Percentiles rank a stretch among this genome's conserved stretches.
phyloP scores from a whole-genome alignment of 1,140 invertebrate species.

The Stegodyphus dumicola region DNA sequence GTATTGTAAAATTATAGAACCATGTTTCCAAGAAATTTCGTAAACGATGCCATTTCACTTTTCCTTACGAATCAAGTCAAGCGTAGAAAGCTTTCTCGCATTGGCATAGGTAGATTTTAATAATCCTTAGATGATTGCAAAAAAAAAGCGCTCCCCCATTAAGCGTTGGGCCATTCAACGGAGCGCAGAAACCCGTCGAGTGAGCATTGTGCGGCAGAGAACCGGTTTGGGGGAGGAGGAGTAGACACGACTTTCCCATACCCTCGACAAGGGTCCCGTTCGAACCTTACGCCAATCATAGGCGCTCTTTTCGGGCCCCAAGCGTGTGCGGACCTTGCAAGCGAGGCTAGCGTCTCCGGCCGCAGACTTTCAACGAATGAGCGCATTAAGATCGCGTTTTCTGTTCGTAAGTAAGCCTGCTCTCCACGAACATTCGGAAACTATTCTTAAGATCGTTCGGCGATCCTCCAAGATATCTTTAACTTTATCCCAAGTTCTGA shows the following conservation, averaged over 20 bases:
- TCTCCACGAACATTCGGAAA: neutral
- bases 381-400: slow-evolving; percentile 19
- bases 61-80: neutral
- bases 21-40: no score
- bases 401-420: neutral
- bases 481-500: neutral
- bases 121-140: neutral
- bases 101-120: slow-evolving; percentile 22
- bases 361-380: neutral
- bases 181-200: slow-evolving; percentile 50
- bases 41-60: no score
- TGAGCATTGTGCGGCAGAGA: slow-evolving; percentile 56
- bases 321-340: slow-evolving; percentile 13
- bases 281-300: slow-evolving; percentile 50
- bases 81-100: neutral
- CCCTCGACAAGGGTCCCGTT: slow-evolving; percentile 55
- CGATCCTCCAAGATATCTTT: no score
- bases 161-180: slow-evolving; percentile 54
- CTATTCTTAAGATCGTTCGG: slow-evolving; percentile 20
- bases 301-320: slow-evolving; percentile 29
- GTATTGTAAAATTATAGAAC: no score
- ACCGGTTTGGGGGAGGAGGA: slow-evolving; percentile 61
- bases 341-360: slow-evolving; percentile 41
- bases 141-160: slow-evolving; percentile 31
- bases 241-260: slow-evolving; percentile 58